Percentiles rank a stretch among this genome's conserved stretches.
Evolutionary conservation across 2,113 vertebrate species (phyloP).

Genomic region (Phaethon lepturus): DNA sequence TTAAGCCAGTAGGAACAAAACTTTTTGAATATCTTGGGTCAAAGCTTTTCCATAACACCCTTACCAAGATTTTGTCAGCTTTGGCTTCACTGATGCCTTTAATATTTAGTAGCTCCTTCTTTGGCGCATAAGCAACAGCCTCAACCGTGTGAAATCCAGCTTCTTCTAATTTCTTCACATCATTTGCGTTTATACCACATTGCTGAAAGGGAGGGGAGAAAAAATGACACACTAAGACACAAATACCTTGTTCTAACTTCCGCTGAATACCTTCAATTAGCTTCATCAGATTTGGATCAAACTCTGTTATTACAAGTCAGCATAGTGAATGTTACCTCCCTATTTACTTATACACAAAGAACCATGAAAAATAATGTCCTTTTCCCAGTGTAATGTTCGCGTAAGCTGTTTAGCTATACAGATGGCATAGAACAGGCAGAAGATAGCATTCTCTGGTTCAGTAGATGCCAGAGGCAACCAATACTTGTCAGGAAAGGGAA

Average conservation of each 20-base stretch:
- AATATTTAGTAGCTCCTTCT: slow-evolving; percentile 95
- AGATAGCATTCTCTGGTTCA: not conserved
- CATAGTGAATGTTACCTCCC: too few relatives aligned
- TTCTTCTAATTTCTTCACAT: slow-evolving; percentile 96
- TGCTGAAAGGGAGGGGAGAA: slow-evolving; percentile 77
- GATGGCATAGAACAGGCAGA: not conserved
- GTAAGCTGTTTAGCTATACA: not conserved
- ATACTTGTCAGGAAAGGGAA: too few relatives aligned
- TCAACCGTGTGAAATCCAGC: slow-evolving; percentile 97
- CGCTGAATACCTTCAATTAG: not conserved
- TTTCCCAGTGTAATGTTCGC: accelerated
- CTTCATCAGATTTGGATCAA: not conserved
- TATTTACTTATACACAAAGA: too few relatives aligned
- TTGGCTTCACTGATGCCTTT: slow-evolving; percentile 98
- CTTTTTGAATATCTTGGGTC: not conserved
- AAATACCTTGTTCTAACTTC: not conserved
- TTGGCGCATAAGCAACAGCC: slow-evolving; percentile 94
- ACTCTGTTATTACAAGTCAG: not conserved
- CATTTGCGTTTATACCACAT: slow-evolving; percentile 91
- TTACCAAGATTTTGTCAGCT: slow-evolving; percentile 95
- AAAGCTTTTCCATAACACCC: not conserved
- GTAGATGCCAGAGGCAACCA: too few relatives aligned
- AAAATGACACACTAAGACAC: not conserved
- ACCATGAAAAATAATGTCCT: not conserved
- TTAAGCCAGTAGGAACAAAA: not conserved